Evolutionary conservation across 2,113 vertebrate genomes (phyloP), one percentile per base, ranked within the genome.

Genomic region (Barbus barbus): DNA sequence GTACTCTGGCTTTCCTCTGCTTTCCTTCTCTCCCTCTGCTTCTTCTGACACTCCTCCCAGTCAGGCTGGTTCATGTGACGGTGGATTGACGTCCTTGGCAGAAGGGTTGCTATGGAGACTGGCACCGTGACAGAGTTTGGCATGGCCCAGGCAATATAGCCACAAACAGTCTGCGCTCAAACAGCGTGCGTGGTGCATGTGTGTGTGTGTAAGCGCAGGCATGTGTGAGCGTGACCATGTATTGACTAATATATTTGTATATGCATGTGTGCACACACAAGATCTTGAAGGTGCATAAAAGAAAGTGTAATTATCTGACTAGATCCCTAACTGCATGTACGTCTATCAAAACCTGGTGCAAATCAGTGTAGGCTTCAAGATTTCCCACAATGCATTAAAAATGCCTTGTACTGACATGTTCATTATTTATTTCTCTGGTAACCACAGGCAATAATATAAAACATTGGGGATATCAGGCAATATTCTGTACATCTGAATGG

Each of bases 61-160:
- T 41, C 71, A 83, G 85, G 86, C 91, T 92, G 91, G 91, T 89
- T 90, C 83, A 22, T 56, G 84, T 90, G 88, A 56, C 82, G 78
- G 84, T 83, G 81, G 87, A 77, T 89, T 91, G 91, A 93, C 92
- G 93, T 93, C 93, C 93, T 90, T 89, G 88, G 89, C 85, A 91
- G 92, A 91, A 84, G 69, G 77, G 94, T 93, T 95, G 89, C 92
- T 88, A 90, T 92, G 90, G 94, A 87, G 89, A 95, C 75, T 86
- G 84, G 91, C 90, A 89, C 88, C 46, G 90, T 91, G 91, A 91
- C 89, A 91, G 80, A 82, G 84, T 83, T 87, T 87, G 87, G 88
- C 85, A 89, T 74, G 41, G 60, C 44, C 79, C 71, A 86, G 80
- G 48, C 83, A 84, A 31, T 78, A 78, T 24, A 53, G 85, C 80